Evolutionary conservation across 2,797 vertebrate species (phyloP), one percentile per base, ranked within the genome.

Genomic region (Tachyglossus aculeatus): DNA sequence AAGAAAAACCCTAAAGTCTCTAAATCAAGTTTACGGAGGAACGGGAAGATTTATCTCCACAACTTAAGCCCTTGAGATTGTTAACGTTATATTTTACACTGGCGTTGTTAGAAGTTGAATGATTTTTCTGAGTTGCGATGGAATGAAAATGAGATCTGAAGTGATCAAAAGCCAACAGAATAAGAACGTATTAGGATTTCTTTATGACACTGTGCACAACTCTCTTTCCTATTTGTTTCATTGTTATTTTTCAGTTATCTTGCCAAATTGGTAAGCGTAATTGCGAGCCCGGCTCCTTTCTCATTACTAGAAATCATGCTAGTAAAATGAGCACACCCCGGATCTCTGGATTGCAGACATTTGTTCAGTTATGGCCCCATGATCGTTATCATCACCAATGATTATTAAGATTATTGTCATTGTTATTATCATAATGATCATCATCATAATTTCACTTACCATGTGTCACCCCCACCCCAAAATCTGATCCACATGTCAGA

Each of bases 1-100:
- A n/a, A 63, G 90, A 90, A 80, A 1, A 1, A 78, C 58, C n/a
- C 84, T 77, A 74, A 70, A 75, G 82, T 73, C 54, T 86, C 78
- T 76, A 85, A 87, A 88, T 59, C 51, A 77, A 69, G 41, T 29
- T 73, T 82, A 67, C 73, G 82, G 72, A 55, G 59, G 63, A 53
- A 71, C 32, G 63, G 57, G 70, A 21, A 77, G 64, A 63, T 70
- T 86, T 88, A 75, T 80, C 58, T 70, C 81, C 52, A 43, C 67
- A 71, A 60, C 64, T 47, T 64, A 69, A 52, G 64, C 32, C 29
- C 68, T 52, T 53, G 47, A n/a, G 44, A 22, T 56, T 64, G 72
- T 71, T 87, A 76, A 32, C 44, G 62, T 40, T 78, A 21, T 64
- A 69, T 65, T 84, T 85, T 72, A 76, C 63, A 45, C 18, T 70